Percentiles rank a stretch among this genome's conserved stretches.
Conservation (phyloP, 2,888 invertebrate genomes). For the Labia minor region DNA sequence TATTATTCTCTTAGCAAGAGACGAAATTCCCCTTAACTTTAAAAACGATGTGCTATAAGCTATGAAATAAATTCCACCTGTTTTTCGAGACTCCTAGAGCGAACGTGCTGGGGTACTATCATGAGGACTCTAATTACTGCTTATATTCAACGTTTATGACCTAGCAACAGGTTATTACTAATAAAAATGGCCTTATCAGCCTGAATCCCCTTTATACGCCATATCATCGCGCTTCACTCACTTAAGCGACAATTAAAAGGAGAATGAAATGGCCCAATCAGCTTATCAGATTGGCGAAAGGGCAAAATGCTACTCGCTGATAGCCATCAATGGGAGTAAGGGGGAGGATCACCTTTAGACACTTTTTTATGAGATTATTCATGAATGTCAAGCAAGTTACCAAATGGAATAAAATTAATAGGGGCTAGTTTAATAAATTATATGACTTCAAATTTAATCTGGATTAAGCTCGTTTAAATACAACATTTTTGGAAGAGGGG, state of each 20-base stretch:
- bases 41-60: too few species aligned
- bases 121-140: constrained; percentile 4
- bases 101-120: neutral
- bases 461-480: too few species aligned
- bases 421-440: too few species aligned
- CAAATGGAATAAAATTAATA: too few species aligned
- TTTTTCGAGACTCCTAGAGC: neutral
- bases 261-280: neutral
- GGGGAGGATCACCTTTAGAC: too few species aligned
- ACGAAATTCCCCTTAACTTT: too few species aligned
- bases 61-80: neutral
- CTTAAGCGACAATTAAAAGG: constrained; percentile 4
- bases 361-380: too few species aligned
- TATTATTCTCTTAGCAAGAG: too few species aligned
- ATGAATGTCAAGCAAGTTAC: too few species aligned
- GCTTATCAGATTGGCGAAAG: neutral
- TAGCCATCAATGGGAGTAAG: too few species aligned
- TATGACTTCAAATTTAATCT: too few species aligned
- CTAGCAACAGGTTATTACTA: constrained; percentile 13
- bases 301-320: neutral
- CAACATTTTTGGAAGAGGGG: too few species aligned
- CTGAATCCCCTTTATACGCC: neutral
- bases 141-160: constrained; percentile 13
- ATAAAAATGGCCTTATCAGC: constrained; percentile 4
- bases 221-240: neutral